phyloP scores from a whole-genome alignment of 2,888 invertebrate species.

The Metallyticus violacea region DNA sequence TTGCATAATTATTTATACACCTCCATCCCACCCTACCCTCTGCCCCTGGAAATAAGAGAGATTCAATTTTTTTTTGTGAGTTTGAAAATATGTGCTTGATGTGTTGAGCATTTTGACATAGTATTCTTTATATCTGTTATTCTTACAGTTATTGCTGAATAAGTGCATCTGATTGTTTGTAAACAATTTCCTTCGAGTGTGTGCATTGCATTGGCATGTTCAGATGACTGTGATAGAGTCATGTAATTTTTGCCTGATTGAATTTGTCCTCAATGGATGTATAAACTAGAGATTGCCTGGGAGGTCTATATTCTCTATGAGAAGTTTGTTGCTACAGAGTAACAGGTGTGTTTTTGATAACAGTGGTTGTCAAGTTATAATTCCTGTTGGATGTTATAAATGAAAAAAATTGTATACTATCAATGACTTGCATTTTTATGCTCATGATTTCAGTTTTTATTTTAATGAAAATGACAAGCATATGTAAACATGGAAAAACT shows the following conservation, averaged over 20 bases:
- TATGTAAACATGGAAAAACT: no score
- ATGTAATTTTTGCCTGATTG: not conserved
- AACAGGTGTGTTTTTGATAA: no score
- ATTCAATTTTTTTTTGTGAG: not conserved
- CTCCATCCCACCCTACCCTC: not conserved
- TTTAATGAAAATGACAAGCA: no score
- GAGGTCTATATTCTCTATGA: no score
- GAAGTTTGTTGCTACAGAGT: no score
- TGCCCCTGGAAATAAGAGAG: not conserved
- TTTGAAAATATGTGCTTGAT: not conserved
- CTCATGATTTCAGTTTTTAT: no score
- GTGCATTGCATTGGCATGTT: not conserved
- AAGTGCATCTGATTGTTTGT: slow-evolving; percentile 8
- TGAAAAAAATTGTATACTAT: no score
- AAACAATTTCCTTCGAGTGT: not conserved
- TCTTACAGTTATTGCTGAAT: not conserved
- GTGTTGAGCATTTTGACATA: not conserved
- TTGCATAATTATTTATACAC: no score
- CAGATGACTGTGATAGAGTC: not conserved
- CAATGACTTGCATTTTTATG: no score
- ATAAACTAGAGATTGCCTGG: not conserved
- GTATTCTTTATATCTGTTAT: not conserved
- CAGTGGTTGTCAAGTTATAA: no score
- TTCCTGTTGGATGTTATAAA: no score
- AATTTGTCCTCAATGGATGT: not conserved